Evolutionary conservation across 2,888 invertebrate species (phyloP), one percentile per base, ranked within the genome.

Genomic region (Platypus cylindrus): DNA sequence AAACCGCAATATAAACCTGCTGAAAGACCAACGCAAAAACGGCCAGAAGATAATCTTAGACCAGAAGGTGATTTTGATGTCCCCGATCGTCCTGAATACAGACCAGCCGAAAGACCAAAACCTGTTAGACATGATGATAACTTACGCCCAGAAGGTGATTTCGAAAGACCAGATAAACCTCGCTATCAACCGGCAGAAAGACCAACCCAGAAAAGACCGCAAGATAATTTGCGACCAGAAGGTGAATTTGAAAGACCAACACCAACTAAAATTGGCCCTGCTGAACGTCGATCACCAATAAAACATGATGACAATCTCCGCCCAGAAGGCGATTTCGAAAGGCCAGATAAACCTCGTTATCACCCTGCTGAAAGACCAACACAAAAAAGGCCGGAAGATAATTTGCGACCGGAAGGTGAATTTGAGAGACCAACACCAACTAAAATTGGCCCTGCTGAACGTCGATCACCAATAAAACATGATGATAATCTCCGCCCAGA

Each of bases 381-480:
- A 1, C 54, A 58, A 0, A 60, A 60, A 5, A 61, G 42, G 47
- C 77, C 75, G 14, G 65, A 70, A 43, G 78, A 78, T 48, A 78
- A 78, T 54, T 56, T 78, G 5, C 54, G 68, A 36, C 66, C 71
- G 3, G 74, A 75, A 59, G 75, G 70, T 9, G 67, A 68, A 0
- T 71, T 73, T 50, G 60, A 65, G 34, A 54, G 57, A 24, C 67
- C 67, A 0, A 60, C 62, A 32, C 47, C 61, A 47, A 57, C 57
- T 3, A 46, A 58, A 11, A 65, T 59, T 53, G 49, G 51, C 2
- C 63, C 64, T 2, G 65, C 62, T 3, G 70, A 71, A 52, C 64
- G 67, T 45, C 64, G 66, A 33, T 64, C 65, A 36, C 65, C 67
- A 20, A 67, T 66, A 0, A 66, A 60, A 48, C 77, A 74, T 17